Evolutionary conservation across 2,113 vertebrate species (phyloP).

Genomic region (Phrynosoma blainvillii): DNA sequence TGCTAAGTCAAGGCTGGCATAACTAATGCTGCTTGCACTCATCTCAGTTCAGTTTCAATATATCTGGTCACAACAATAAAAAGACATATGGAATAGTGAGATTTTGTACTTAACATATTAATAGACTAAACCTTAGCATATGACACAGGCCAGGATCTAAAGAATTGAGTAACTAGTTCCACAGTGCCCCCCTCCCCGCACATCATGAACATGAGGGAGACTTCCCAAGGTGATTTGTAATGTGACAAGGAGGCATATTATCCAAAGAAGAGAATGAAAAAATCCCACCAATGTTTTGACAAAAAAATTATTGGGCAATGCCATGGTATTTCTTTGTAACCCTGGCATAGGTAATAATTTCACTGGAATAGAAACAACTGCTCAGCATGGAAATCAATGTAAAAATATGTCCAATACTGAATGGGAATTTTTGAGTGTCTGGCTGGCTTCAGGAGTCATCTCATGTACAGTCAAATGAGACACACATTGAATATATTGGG

Average conservation of each 20-base stretch:
- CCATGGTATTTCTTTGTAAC: not conserved
- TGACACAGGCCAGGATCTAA: not conserved
- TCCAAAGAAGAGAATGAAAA: not conserved
- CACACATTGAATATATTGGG: not conserved
- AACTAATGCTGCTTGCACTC: no score
- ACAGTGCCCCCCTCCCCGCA: not conserved
- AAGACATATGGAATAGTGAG: not conserved
- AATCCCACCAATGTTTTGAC: not conserved
- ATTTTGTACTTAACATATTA: not conserved
- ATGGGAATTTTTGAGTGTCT: rapidly evolving
- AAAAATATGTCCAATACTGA: not conserved
- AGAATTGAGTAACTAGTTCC: constrained; percentile 13
- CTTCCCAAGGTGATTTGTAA: not conserved
- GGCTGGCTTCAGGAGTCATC: not conserved
- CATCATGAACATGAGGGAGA: not conserved
- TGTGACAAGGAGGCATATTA: not conserved
- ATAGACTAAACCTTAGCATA: not conserved
- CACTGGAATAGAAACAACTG: not conserved
- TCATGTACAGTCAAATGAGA: not conserved
- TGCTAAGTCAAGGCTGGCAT: not conserved
- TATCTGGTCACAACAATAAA: not conserved
- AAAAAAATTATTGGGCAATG: not conserved
- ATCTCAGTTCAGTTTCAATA: not conserved
- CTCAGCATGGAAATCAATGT: not conserved
- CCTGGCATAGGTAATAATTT: not conserved